Evolutionary conservation across 2,797 vertebrate genomes (phyloP).

Genomic region (Sebastes cheni): DNA sequence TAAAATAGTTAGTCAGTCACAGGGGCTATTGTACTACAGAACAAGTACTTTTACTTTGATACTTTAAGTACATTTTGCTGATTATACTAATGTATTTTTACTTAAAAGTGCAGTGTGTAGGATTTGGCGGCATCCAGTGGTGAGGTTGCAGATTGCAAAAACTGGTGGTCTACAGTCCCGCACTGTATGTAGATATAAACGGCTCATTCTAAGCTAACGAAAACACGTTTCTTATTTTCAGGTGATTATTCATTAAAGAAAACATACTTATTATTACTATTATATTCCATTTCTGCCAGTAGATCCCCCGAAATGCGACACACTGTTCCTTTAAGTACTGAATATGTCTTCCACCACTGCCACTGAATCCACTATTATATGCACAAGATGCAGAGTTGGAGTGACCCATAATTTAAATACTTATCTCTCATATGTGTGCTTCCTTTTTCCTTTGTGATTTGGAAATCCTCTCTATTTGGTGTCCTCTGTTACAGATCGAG

Average conservation of each 20-base stretch:
- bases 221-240: too few relatives aligned
- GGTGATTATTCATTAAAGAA: background rate
- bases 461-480: background rate
- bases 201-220: too few relatives aligned
- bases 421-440: background rate
- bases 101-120: background rate
- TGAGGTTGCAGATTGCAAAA: background rate
- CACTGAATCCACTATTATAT: background rate
- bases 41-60: background rate
- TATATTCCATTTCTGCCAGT: background rate
- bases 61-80: background rate
- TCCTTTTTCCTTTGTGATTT: background rate
- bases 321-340: background rate
- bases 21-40: background rate
- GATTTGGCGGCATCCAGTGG: background rate
- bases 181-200: too few relatives aligned
- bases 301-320: background rate
- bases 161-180: too few relatives aligned
- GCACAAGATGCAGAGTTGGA: background rate
- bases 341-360: background rate
- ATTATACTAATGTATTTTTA: background rate
- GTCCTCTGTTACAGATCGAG: slow-evolving; percentile 14
- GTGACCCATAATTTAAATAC: background rate
- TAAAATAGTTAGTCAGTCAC: background rate
- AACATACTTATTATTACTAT: background rate